Percentiles rank a stretch among this genome's conserved stretches.
phyloP scores from a whole-genome alignment of 2,888 invertebrate genomes.

The Heteropelma amictum region DNA sequence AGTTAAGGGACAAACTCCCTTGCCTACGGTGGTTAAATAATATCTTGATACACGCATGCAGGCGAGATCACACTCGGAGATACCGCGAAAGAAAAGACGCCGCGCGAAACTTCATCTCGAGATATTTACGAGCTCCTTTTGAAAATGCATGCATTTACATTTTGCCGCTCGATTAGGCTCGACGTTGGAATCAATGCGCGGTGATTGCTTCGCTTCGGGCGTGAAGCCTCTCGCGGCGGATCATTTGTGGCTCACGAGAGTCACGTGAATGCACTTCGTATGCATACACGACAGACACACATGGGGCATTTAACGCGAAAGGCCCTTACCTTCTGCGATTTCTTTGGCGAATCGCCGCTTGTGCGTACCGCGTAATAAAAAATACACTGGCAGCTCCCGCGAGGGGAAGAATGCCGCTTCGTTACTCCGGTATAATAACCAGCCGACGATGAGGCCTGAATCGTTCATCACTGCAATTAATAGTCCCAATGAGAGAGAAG shows the following conservation, averaged over 20 bases:
- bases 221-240: slow-evolving; percentile 24
- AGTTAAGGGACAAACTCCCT: too few species aligned
- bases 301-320: not conserved
- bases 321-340: slow-evolving; percentile 35
- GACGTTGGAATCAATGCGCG: slow-evolving; percentile 61
- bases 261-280: not conserved
- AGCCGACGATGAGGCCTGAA: slow-evolving; percentile 59
- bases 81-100: slow-evolving; percentile 10
- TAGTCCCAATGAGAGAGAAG: too few species aligned
- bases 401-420: slow-evolving; percentile 65
- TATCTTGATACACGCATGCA: not conserved
- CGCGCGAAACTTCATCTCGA: slow-evolving; percentile 10
- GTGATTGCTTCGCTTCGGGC: slow-evolving; percentile 62
- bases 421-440: slow-evolving; percentile 55
- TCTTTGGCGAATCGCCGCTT: slow-evolving; percentile 43
- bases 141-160: slow-evolving; percentile 60
- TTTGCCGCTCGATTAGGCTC: slow-evolving; percentile 57
- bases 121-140: slow-evolving; percentile 58
- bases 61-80: not conserved
- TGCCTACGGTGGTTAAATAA: too few species aligned
- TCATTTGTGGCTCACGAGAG: slow-evolving; percentile 26
- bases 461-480: slow-evolving; percentile 65
- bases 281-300: not conserved
- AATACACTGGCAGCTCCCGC: too few species aligned
- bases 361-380: slow-evolving; percentile 4